phyloP scores from a whole-genome alignment of 2,797 vertebrate species.

The Rachycentron canadum region DNA sequence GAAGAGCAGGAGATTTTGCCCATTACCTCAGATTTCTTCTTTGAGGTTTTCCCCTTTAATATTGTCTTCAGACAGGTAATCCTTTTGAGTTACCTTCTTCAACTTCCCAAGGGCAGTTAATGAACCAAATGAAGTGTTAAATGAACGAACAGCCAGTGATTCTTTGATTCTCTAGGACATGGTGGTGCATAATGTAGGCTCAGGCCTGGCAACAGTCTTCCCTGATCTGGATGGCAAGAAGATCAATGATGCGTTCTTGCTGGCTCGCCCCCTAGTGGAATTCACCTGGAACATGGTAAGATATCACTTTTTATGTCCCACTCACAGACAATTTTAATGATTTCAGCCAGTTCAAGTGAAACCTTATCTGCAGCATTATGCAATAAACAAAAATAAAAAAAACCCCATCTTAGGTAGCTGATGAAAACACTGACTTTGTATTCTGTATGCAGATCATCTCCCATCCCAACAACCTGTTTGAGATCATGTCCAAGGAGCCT shows the following conservation, averaged over 20 bases:
- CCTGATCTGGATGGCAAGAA: conserved; percentile 87
- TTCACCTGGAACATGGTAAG: conserved; percentile 87
- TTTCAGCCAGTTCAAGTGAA: neutral
- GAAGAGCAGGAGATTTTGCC: conserved; percentile 86
- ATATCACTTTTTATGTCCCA: neutral
- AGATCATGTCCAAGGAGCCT: conserved; percentile 87
- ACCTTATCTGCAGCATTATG: neutral
- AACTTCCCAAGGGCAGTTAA: neutral
- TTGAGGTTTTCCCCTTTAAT: conserved; percentile 88
- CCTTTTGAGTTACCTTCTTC: neutral
- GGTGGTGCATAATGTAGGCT: conserved; percentile 87
- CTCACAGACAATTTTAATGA: neutral
- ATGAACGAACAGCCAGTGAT: neutral
- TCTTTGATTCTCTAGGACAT: conserved; percentile 77
- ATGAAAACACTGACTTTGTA: neutral
- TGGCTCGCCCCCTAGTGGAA: conserved; percentile 86
- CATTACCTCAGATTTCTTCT: conserved; percentile 88
- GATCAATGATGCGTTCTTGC: conserved; percentile 84
- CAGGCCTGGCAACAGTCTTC: conserved; percentile 84
- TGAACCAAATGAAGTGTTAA: neutral
- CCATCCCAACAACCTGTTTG: conserved; percentile 87
- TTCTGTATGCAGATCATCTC: conserved; percentile 82
- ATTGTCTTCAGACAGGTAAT: conserved; percentile 87
- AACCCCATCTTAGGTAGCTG: neutral
- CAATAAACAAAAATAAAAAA: neutral